phyloP scores from a whole-genome alignment of 1,140 invertebrate genomes.

The Vanessa tameamea region DNA sequence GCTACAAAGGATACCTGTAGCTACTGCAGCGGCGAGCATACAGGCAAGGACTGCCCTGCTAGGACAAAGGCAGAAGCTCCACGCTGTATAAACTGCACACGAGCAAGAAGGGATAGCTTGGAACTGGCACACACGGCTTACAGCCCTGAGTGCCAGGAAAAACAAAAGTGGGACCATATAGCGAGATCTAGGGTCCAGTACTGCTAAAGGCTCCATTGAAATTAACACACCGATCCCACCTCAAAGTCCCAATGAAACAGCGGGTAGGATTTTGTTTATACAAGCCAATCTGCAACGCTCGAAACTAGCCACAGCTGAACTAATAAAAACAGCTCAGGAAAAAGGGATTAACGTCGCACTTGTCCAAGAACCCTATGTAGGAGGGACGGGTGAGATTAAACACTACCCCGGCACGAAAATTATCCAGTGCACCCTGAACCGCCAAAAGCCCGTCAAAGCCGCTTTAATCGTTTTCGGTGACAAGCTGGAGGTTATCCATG shows the following conservation, averaged over 20 bases:
- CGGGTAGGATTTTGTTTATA: slow-evolving; percentile 9
- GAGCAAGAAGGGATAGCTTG: neutral
- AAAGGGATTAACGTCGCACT: slow-evolving; percentile 11
- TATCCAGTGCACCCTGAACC: slow-evolving; percentile 41
- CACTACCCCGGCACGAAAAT: slow-evolving; percentile 21
- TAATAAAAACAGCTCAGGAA: slow-evolving; percentile 21
- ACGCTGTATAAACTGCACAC: slow-evolving; percentile 13
- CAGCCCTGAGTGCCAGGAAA: slow-evolving; percentile 22
- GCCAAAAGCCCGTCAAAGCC: slow-evolving; percentile 40
- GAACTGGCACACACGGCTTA: slow-evolving; percentile 19
- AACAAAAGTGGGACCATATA: slow-evolving; percentile 31
- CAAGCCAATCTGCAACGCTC: slow-evolving; percentile 38
- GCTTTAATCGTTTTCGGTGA: slow-evolving; percentile 31
- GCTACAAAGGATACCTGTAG: slow-evolving; percentile 17
- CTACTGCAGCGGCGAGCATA: slow-evolving; percentile 27
- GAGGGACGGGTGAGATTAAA: slow-evolving; percentile 20
- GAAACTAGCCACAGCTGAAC: slow-evolving; percentile 35
- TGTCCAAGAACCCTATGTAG: slow-evolving; percentile 35
- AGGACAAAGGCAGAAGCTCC: neutral
- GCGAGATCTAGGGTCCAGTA: slow-evolving; percentile 23
- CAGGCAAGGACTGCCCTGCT: neutral
- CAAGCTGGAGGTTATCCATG: slow-evolving; percentile 38
- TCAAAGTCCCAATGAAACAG: too few relatives aligned
- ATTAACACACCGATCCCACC: neutral
- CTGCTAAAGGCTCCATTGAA: slow-evolving; percentile 24